These are phyloP conservation scores for Lordiphosa andalusiaca DNA, from an alignment of 2,888 invertebrate genomes.

Conservation along the genomic window DNA sequence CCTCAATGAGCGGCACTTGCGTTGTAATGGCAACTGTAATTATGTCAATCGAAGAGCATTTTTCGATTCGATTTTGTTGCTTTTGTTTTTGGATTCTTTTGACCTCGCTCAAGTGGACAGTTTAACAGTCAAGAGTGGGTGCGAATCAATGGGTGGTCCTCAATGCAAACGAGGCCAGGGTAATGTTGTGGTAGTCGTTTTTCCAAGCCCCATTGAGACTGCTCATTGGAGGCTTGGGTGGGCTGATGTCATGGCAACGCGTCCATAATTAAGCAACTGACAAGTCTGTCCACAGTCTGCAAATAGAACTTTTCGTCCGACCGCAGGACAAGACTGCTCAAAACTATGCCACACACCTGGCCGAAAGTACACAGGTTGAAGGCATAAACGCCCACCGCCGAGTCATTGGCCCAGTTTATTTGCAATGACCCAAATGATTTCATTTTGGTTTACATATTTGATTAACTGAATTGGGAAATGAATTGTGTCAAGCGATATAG, in stretches of 20 bases:
- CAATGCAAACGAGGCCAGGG: slow-evolving; percentile 23
- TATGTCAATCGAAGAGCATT: slow-evolving; percentile 34
- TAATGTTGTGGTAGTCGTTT: slow-evolving; percentile 15
- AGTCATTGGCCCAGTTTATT: slow-evolving; percentile 20
- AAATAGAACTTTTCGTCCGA: slow-evolving; percentile 7
- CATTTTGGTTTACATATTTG: background rate
- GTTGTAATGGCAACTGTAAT: slow-evolving; percentile 40
- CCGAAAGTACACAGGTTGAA: background rate
- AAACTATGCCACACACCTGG: slow-evolving; percentile 6
- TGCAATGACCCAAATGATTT: slow-evolving; percentile 2
- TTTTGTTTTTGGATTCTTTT: background rate
- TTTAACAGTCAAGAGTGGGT: slow-evolving; percentile 1
- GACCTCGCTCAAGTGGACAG: slow-evolving; percentile 4
- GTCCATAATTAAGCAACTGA: slow-evolving; percentile 32
- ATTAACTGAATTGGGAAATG: background rate
- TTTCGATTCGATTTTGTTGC: background rate
- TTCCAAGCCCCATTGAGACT: background rate
- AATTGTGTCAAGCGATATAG: no score
- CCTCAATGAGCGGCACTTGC: background rate
- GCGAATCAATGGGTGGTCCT: background rate
- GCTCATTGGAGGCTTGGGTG: no score
- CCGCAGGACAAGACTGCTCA: background rate
- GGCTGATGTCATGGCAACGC: slow-evolving; percentile 4
- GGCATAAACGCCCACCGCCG: background rate
- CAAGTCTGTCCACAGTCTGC: slow-evolving; percentile 9